Evolutionary conservation across 2,888 invertebrate genomes (phyloP), one percentile per base, ranked within the genome.

Genomic region (Meteorus colon): DNA sequence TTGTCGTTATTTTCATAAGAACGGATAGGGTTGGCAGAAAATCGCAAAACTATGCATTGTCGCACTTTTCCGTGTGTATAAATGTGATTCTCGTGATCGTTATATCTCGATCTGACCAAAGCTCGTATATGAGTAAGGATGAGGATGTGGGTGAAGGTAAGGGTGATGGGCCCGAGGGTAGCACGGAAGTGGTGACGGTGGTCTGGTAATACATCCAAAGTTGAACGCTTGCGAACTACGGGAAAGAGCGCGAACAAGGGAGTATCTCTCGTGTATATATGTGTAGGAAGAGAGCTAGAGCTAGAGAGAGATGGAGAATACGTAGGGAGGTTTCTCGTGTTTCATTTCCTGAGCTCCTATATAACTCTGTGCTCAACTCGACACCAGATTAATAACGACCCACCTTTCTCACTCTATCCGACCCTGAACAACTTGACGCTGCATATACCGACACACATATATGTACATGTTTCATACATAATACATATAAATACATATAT

Each of bases 311-410:
- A 48, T 34, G 69, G 62, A 74, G 73, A 71, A 73, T 68, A 72
- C 78, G 72, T 71, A 81, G 84, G 85, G 84, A 84, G 84, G 86
- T 87, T 87, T 88, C 86, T 89, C 89, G 89, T 89, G 89, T 89
- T 89, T 89, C 89, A 89, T 89, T 89, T 89, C 89, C 89, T 89
- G 89, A 88, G 89, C 89, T 89, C 89, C 89, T 88, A 88, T 89
- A 89, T 89, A 89, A 89, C 89, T 89, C 88, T 89, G 89, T 89
- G 89, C 89, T 88, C 88, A 89, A 89, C 89, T 89, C 89, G 89
- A 89, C 89, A 89, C 89, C 88, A 89, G 89, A 89, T 89, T 89
- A 89, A 89, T 89, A 89, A 89, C 88, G 84, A 84, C 88, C 87
- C 88, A 87, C 87, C 87, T 88, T 86, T 87, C 85, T 86, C 83